Base-by-base conservation (phyloP, 2,113 vertebrate species). In the Verasper variegatus region DNA sequence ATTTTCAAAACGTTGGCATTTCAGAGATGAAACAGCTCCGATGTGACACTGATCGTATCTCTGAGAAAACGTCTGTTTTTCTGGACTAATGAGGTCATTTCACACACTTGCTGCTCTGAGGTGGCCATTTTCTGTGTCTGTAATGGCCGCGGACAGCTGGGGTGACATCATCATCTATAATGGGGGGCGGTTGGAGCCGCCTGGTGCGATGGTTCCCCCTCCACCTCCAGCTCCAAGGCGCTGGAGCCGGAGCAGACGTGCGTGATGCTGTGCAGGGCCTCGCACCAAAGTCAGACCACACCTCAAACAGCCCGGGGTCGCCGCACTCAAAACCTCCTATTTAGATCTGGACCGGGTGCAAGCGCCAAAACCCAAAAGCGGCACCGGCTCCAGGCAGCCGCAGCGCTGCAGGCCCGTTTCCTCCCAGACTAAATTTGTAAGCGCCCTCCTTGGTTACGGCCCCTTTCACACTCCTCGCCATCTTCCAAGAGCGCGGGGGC, bases 111-210 rank as follows among this genome's bases (percentile, higher is more conserved):
- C 74, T 61, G 67, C 88, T 85, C 82, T 82, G 58, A 49, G 85
- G 81, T 87, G 86, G 88, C 85, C 88, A 78, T 80, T 87, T 81
- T 89, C 24, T 83, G 40, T 47, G 69, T 21, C 55, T 78, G 71
- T 84, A 89, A 89, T 86, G 83, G 86, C 83, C 49, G 10, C 23
- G 60, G 86, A 87, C 90, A 81, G 86, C 76, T 65, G 14, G 57
- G 58, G 65, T 92, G 92, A 93, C 70, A 86, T 93, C 92, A 93
- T 76, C 84, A 54, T 88, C 90, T 88, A 86, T 86, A 85, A 87
- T 63, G 83, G 80, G 71, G 71, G 67, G 40, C 11, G 66, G 80
- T 66, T 74, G 18, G 80, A 55, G 78, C 40, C 24, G 86, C 64
- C 63, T 80, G 77, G 88, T 74, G 75, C 21, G 86, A 86, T 23